Base-by-base conservation (phyloP, 2,888 invertebrate species). In the Ophion costatus region DNA sequence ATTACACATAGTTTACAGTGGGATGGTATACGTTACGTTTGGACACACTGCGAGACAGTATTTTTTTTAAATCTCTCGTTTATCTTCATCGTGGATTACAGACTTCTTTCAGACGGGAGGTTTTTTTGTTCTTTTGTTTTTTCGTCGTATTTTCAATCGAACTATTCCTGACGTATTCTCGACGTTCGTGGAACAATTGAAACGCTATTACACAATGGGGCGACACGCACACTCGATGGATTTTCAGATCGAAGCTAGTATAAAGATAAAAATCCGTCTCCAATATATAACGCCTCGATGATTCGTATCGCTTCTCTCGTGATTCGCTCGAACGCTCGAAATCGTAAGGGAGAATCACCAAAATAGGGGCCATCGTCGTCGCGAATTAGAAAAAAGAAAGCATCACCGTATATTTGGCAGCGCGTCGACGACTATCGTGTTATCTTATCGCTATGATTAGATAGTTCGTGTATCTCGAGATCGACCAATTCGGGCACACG, bases 331-430 rank as follows among this genome's bases (percentile, higher is more conserved):
- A 71, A 74, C 57, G n/a, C 45, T 38, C 57, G 57, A 57, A 67
- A 57, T 17, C 9, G 11, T 29, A 22, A 9, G 17, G 29, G 24
- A 33, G 38, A 42, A 66, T 24, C 17, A 11, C 29, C 5, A 22
- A 66, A 66, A 56, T n/a, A 22, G 7, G 2, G 5, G 1, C 24
- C 66, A 64, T 71, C 69, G 51, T 51, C 51, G 59, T 82, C 38
- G 64, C 45, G n/a, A 71, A 42, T 59, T 63, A 81, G 80, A 64
- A 83, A 67, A 73, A 61, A 42, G 88, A 89, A 90, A 88, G 89
- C 89, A 90, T 90, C 88, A 89, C 88, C 88, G 88, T 90, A 88
- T 90, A 89, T 90, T 91, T 91, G 90, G 91, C 91, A 91, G 89
- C 89, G 88, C 87, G 90, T 89, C 84, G 86, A 87, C 81, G 73